Conservation (phyloP, 2,888 invertebrate genomes). For the Ectemnius continuus region DNA sequence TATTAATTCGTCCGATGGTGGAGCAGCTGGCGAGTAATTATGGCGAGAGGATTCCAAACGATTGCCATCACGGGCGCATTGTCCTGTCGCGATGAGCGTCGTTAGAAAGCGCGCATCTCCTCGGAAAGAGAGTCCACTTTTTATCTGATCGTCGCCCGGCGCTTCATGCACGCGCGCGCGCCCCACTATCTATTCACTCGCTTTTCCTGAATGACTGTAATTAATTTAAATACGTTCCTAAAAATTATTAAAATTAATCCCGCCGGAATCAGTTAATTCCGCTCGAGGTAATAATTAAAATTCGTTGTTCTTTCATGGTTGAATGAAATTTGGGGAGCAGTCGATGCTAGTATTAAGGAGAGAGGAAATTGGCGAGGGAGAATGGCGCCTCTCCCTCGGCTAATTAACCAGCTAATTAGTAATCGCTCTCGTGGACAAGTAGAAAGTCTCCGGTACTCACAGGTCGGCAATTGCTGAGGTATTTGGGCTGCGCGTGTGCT, state of each 20-base stretch:
- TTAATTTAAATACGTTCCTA: not conserved
- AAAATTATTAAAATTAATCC: not conserved
- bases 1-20: slow-evolving; percentile 1
- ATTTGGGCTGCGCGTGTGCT: slow-evolving; percentile 72
- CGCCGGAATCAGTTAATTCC: not conserved
- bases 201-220: slow-evolving; percentile 33
- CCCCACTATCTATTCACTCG: slow-evolving; percentile 4
- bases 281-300: no score
- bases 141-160: slow-evolving; percentile 44
- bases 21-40: not conserved
- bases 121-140: slow-evolving; percentile 48
- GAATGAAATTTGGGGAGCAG: not conserved
- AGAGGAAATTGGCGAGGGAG: not conserved
- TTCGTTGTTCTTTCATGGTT: not conserved
- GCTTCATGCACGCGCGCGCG: not conserved
- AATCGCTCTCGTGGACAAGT: slow-evolving; percentile 42
- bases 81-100: slow-evolving; percentile 23
- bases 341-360: not conserved
- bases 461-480: slow-evolving; percentile 71
- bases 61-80: slow-evolving; percentile 50
- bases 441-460: slow-evolving; percentile 70
- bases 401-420: slow-evolving; percentile 52
- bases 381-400: slow-evolving; percentile 18
- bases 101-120: slow-evolving; percentile 52
- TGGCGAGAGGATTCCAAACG: slow-evolving; percentile 26